Percentiles rank a stretch among this genome's conserved stretches.
These are phyloP conservation scores for Leuciscus idus DNA, from an alignment of 2,113 vertebrate species.

Conservation along the genomic window DNA sequence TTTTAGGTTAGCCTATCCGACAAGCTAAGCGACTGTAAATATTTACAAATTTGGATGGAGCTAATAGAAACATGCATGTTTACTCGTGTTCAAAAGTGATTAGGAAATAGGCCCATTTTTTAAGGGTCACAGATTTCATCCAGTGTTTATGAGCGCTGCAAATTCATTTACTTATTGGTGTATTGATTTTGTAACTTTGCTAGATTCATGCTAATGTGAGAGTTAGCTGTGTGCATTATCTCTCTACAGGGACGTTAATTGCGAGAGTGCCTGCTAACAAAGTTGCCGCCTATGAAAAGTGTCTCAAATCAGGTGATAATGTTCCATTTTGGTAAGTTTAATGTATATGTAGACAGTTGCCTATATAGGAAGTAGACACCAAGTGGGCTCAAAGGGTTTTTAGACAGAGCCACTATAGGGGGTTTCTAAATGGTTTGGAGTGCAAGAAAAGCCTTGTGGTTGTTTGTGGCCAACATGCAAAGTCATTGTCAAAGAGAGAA, in stretches of 20 bases:
- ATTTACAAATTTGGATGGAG: background rate
- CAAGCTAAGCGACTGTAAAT: background rate
- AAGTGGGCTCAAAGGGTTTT: background rate
- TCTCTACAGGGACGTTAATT: background rate
- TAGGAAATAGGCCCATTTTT: background rate
- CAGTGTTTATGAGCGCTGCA: background rate
- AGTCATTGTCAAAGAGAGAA: background rate
- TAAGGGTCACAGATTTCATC: background rate
- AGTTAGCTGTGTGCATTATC: background rate
- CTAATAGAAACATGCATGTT: background rate
- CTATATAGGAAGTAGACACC: background rate
- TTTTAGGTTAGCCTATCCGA: background rate
- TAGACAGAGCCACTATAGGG: background rate
- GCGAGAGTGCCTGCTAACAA: background rate
- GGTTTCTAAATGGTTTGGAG: background rate
- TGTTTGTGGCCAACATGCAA: background rate
- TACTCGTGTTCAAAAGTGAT: background rate
- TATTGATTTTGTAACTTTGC: background rate
- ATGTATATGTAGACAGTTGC: background rate
- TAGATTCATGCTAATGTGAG: background rate
- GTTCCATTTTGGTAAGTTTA: background rate
- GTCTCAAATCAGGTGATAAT: constrained; percentile 2
- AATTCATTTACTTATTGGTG: background rate
- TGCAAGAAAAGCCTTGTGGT: background rate
- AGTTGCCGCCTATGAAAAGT: background rate